Evolutionary conservation across 2,113 vertebrate species (phyloP).

Genomic region (Python bivittatus): DNA sequence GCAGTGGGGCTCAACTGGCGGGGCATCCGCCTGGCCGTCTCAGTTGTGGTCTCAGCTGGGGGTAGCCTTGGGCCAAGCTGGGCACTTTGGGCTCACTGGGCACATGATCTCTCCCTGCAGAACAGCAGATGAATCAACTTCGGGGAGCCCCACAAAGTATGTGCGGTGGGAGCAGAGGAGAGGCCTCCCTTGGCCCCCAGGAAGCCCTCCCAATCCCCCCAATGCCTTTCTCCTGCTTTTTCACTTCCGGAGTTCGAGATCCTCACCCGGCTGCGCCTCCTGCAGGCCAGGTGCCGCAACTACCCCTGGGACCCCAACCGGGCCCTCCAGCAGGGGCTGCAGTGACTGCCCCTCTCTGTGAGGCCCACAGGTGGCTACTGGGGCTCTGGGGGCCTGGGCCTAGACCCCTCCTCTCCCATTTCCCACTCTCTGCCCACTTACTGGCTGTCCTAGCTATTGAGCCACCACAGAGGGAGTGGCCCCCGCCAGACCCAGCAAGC

Average conservation of each 20-base stretch:
- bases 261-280: slow-evolving; percentile 84
- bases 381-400: neutral
- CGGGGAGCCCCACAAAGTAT: slow-evolving; percentile 88
- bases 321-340: slow-evolving; percentile 81
- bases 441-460: slow-evolving; percentile 86
- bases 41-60: too few species aligned
- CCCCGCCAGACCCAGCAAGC: slow-evolving; percentile 67
- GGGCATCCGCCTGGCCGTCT: too few species aligned
- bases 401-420: neutral
- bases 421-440: slow-evolving; percentile 71
- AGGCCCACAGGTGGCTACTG: slow-evolving; percentile 79
- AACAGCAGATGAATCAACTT: slow-evolving; percentile 93
- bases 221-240: accelerated
- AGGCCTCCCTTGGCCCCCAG: too few species aligned
- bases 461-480: slow-evolving; percentile 61
- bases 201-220: neutral
- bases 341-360: slow-evolving; percentile 75
- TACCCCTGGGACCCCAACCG: slow-evolving; percentile 76
- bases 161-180: too few species aligned
- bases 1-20: too few species aligned
- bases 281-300: slow-evolving; percentile 86
- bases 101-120: neutral
- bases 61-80: too few species aligned
- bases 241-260: slow-evolving; percentile 88
- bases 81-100: neutral